Evolutionary conservation across 2,888 invertebrate genomes (phyloP), one percentile per base, ranked within the genome.

Genomic region (Phyllotreta striolata): DNA sequence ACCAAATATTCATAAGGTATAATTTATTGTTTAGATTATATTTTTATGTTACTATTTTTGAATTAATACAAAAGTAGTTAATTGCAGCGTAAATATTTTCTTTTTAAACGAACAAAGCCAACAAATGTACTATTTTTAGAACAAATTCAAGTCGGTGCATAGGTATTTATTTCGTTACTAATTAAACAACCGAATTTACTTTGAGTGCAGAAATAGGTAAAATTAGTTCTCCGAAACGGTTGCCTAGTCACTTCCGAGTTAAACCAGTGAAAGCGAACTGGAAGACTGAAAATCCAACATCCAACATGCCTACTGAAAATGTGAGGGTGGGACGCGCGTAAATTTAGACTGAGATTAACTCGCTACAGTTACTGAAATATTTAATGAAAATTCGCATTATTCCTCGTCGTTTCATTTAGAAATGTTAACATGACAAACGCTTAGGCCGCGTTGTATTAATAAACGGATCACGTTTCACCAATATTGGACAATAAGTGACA

Each of bases 271-370:
- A 65, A 65, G 65, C 65, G 57, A 58, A 61, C 52, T 55, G 60
- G 59, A 64, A 64, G 65, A 65, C 70, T 67, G 68, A 68, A 70
- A 70, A 67, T 66, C 66, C 66, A 66, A 62, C 68, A 67, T 66
- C 66, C 66, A 66, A 62, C 68, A 62, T 70, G 70, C 58, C 66
- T 68, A 24, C 65, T 67, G 70, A 68, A 73, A 74, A 77, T 78
- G 80, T 76, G 81, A 80, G 80, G 81, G 81, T 80, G 80, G 80
- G 79, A 79, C 76, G 75, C 59, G 78, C 76, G 79, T 79, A 78
- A 79, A 78, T 78, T 79, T 79, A 77, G 78, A 78, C 77, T 76
- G 74, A 75, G 77, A 77, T 77, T 79, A 78, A 77, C 78, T 76
- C 77, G 78, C 77, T 73, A 78, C 78, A 74, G 75, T 77, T 75